Evolutionary conservation across 2,797 vertebrate genomes (phyloP), one percentile per base, ranked within the genome.

Genomic region (Glyptemys insculpta): DNA sequence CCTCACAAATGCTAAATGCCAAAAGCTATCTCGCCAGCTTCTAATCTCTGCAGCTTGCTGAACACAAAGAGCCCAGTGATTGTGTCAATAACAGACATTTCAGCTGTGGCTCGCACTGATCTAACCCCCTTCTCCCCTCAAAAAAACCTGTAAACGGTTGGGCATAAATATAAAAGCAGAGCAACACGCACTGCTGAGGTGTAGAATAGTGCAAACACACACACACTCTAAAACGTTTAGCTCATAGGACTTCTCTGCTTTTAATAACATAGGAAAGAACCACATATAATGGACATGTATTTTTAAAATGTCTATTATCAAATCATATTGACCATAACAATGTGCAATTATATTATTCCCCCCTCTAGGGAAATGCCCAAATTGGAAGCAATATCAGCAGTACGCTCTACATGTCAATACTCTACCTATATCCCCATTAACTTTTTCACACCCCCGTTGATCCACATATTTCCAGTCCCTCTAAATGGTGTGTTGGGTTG

Each of bases 151-250:
- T 83, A 94, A 97, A 95, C 79, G 68, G 90, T 83, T 87, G 87
- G 89, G 80, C 76, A 88, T 93, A 97, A 98, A 97, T 95, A 95
- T 78, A 97, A 98, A 96, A 93, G 86, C 52, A 85, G 87, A 97
- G 81, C 76, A 52, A 86, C 81, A 3, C 19, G 92, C 84, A 88
- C 93, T 6, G 19, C 80, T 44, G 16, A 85, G 86, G 59, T 88
- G 78, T 76, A 84, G 89, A 92, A 83, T 12, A 59, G 50, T 15
- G 23, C n/a, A 56, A 62, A 65, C 3, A 2, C 44, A 10, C 44
- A 10, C 72, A 50, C 50, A 50, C 15, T 31, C 68, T 50, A 7
- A 53, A 84, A 83, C 23, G 29, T 52, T 97, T 76, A 92, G 74
- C 23, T 86, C 83, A 79, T 84, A 5, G 0, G 57, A 78, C 50